A percentile compares a stretch with the other conserved stretches of the same genome.
Conservation (phyloP, 2,888 invertebrate species). For the Pyrrhosoma nymphula region DNA sequence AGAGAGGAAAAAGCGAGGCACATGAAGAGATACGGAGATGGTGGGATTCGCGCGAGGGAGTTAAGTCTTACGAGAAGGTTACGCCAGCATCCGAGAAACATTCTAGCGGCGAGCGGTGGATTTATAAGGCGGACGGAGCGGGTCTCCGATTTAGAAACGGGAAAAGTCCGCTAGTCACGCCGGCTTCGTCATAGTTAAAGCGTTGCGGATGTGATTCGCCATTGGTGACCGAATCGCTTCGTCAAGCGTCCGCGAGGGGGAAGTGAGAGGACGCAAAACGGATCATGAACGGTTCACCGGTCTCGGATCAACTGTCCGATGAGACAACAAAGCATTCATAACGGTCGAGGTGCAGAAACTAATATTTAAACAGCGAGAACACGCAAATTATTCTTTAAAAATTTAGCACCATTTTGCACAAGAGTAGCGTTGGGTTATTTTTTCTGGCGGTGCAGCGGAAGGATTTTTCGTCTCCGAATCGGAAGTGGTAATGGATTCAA, state of each 20-base stretch:
- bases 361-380: no score
- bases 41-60: not conserved
- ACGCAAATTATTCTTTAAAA: no score
- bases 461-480: no score
- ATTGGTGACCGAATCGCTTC: not conserved
- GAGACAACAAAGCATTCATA: not conserved
- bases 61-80: slow-evolving; percentile 29
- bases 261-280: not conserved
- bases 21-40: not conserved
- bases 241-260: not conserved
- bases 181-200: slow-evolving; percentile 8
- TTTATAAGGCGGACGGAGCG: not conserved
- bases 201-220: slow-evolving; percentile 12
- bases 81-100: slow-evolving; percentile 32
- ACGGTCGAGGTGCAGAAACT: no score
- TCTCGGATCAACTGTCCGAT: not conserved
- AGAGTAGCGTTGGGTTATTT: no score
- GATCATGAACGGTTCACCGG: not conserved
- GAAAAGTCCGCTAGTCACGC: not conserved
- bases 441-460: no score
- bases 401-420: no score
- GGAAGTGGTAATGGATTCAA: no score
- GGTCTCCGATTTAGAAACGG: slow-evolving; percentile 19
- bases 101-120: not conserved
- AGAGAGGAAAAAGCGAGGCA: not conserved